phyloP scores from a whole-genome alignment of 2,888 invertebrate species.

The Tethea ocularis region DNA sequence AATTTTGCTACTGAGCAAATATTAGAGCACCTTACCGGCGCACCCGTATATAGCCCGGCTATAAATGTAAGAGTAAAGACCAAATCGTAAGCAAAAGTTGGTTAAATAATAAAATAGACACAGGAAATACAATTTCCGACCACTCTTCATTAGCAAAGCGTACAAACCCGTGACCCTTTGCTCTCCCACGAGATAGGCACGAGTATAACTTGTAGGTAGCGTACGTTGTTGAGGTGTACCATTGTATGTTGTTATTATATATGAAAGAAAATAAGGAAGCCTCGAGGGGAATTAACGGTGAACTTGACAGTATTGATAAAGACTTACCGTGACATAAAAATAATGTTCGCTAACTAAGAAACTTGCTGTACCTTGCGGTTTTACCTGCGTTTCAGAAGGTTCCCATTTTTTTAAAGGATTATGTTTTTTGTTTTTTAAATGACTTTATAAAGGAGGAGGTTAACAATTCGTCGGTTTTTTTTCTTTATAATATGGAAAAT shows the following conservation, averaged over 20 bases:
- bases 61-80: neutral
- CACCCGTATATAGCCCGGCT: too few species aligned
- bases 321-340: neutral
- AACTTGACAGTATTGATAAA: neutral
- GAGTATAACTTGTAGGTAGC: neutral
- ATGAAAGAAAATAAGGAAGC: neutral
- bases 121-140: constrained; percentile 9
- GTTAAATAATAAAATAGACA: constrained; percentile 8
- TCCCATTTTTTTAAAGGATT: too few species aligned
- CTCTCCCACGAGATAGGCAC: constrained; percentile 1
- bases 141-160: constrained; percentile 9
- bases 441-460: too few species aligned
- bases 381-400: too few species aligned
- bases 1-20: too few species aligned
- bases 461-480: too few species aligned
- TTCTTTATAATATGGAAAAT: too few species aligned
- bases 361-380: neutral
- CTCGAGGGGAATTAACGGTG: neutral
- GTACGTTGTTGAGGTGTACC: neutral
- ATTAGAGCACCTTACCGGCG: too few species aligned
- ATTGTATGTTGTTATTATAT: neutral
- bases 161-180: neutral
- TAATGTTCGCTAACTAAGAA: neutral
- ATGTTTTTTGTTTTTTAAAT: too few species aligned
- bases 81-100: neutral